A percentile compares a stretch with the other conserved stretches of the same genome.
These are phyloP conservation scores for Dioctria rufipes DNA, from an alignment of 2,888 invertebrate species.

Conservation along the genomic window DNA sequence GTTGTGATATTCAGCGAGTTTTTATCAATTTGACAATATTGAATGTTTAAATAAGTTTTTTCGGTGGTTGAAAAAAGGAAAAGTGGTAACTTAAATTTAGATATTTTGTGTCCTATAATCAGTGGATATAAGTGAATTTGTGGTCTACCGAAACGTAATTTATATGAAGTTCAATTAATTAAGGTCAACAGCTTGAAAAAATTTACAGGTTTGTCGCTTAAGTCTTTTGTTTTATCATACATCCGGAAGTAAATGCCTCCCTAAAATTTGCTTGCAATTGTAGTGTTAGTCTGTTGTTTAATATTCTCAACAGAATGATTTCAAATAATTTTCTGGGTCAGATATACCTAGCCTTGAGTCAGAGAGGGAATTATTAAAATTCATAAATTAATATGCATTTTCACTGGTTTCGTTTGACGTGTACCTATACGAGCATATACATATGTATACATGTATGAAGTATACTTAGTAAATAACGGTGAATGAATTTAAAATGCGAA, in stretches of 20 bases:
- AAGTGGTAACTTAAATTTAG: constrained; percentile 20
- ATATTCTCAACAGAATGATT: not conserved
- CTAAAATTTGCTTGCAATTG: not conserved
- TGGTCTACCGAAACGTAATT: constrained; percentile 5
- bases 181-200: constrained; percentile 41
- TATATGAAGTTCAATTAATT: constrained; percentile 50
- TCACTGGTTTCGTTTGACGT: constrained; percentile 45
- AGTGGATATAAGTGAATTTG: constrained; percentile 21
- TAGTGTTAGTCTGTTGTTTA: not conserved
- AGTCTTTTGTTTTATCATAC: constrained; percentile 55
- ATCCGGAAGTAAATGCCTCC: not conserved
- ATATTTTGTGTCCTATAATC: constrained; percentile 16
- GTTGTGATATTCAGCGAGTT: constrained; percentile 3
- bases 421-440: too few relatives aligned
- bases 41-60: constrained; percentile 41
- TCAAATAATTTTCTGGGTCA: constrained; percentile 33
- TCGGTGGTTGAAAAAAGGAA: constrained; percentile 25
- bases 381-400: constrained; percentile 51
- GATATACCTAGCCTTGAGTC: not conserved
- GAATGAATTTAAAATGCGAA: constrained; percentile 36
- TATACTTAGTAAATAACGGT: constrained; percentile 38
- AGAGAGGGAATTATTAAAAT: constrained; percentile 46
- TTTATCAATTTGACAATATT: not conserved
- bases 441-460: not conserved
- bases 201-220: constrained; percentile 55